A percentile compares a stretch with the other conserved stretches of the same genome.
Evolutionary conservation across 2,888 invertebrate species (phyloP).

Genomic region (Folsomia manolachei): DNA sequence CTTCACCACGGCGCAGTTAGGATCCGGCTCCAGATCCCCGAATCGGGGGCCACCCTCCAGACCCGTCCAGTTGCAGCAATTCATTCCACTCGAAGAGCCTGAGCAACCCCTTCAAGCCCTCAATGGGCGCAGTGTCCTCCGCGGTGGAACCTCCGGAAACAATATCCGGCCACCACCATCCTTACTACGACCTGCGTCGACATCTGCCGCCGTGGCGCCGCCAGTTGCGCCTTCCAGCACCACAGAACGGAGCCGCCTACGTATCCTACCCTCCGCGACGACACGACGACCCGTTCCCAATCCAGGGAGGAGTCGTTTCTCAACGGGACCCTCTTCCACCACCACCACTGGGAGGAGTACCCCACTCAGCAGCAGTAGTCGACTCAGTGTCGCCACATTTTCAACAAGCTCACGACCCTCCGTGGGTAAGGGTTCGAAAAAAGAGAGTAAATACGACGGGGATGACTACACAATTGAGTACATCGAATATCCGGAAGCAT

Average conservation of each 20-base stretch:
- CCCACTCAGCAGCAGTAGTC: slow-evolving; percentile 16
- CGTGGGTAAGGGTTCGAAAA: slow-evolving; percentile 22
- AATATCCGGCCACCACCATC: slow-evolving; percentile 22
- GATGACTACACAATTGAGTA: slow-evolving; percentile 46
- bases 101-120: neutral
- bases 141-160: slow-evolving; percentile 4
- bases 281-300: slow-evolving; percentile 12
- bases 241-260: slow-evolving; percentile 16
- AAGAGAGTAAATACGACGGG: slow-evolving; percentile 35
- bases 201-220: neutral
- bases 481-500: slow-evolving; percentile 27
- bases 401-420: slow-evolving; percentile 34
- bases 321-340: slow-evolving; percentile 1
- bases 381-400: slow-evolving; percentile 17
- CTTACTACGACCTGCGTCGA: neutral
- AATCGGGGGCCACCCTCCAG: neutral
- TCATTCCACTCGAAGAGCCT: neutral
- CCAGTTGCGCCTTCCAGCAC: neutral
- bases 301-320: slow-evolving; percentile 29
- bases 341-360: neutral
- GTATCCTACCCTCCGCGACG: slow-evolving; percentile 24
- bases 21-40: neutral
- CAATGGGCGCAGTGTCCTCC: neutral
- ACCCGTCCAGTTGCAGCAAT: neutral
- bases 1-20: neutral